A percentile compares a stretch with the other conserved stretches of the same genome.
Conservation (phyloP, 64 coral and sea anemone genomes). For the Montipora capricornis region DNA sequence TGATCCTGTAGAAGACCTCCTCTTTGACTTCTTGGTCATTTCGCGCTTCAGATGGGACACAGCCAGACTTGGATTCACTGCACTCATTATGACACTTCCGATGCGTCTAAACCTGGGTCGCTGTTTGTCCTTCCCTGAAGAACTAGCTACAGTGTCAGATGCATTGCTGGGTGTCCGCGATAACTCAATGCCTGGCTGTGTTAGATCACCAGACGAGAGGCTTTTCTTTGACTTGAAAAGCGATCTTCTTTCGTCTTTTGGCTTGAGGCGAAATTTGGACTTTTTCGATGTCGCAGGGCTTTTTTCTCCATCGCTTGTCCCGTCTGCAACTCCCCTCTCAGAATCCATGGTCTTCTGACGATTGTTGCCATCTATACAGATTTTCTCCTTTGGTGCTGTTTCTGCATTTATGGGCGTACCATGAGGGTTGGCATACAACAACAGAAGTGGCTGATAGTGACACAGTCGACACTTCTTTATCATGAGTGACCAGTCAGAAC, state of each 20-base stretch:
- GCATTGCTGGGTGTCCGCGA: conserved; percentile 70
- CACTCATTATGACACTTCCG: conserved; percentile 80
- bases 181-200: not conserved
- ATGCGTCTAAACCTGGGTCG: conserved; percentile 77
- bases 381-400: conserved; percentile 73
- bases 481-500: conserved; percentile 92
- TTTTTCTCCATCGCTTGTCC: conserved; percentile 11
- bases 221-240: conserved; percentile 24
- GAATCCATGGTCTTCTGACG: not conserved
- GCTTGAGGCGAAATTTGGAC: not conserved
- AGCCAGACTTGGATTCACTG: conserved; percentile 68
- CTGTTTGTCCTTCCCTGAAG: conserved; percentile 61
- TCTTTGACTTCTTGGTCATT: conserved; percentile 52
- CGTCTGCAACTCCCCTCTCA: not conserved
- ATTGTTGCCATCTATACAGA: conserved; percentile 57
- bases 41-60: conserved; percentile 59
- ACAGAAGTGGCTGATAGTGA: conserved; percentile 95
- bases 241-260: conserved; percentile 27
- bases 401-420: conserved; percentile 79
- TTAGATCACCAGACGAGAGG: conserved; percentile 15
- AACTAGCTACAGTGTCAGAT: conserved; percentile 56
- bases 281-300: conserved; percentile 25
- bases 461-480: conserved; percentile 89
- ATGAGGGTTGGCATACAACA: conserved; percentile 91
- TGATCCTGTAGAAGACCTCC: conserved; percentile 52